Conservation (phyloP, 37 sponge, comb jelly and placozoan species). For the Crambe crambe region DNA sequence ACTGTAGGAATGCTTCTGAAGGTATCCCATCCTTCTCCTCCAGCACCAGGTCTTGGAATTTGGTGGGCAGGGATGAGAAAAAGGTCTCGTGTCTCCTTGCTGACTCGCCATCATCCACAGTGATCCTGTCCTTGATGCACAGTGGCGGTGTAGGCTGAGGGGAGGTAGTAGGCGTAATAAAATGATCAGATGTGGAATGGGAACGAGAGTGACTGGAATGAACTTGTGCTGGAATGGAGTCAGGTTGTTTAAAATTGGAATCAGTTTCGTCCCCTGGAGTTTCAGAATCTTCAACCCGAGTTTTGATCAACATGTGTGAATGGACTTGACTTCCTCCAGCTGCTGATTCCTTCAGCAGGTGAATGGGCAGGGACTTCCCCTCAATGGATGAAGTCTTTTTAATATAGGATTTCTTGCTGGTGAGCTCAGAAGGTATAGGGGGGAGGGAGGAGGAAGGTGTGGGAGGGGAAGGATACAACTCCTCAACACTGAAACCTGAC, state of each 20-base stretch:
- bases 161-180: conserved; percentile 29
- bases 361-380: not conserved
- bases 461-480: conserved; percentile 11
- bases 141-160: not conserved
- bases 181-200: conserved; percentile 30
- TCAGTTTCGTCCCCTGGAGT: not conserved
- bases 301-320: no score
- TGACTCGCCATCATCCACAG: not conserved
- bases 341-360: not conserved
- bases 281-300: no score
- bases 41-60: conserved; percentile 62
- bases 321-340: no score
- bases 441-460: not conserved
- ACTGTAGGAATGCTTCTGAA: conserved; percentile 50
- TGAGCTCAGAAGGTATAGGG: no score
- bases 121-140: not conserved
- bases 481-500: conserved; percentile 38
- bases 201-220: not conserved
- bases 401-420: no score
- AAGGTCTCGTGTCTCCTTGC: conserved; percentile 42
- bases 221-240: not conserved
- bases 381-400: no score
- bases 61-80: conserved; percentile 52
- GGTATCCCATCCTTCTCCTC: conserved; percentile 49
- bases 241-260: conserved; percentile 10